Evolutionary conservation across 2,797 vertebrate species (phyloP), one percentile per base, ranked within the genome.

Genomic region (Sebastes steindachneri): DNA sequence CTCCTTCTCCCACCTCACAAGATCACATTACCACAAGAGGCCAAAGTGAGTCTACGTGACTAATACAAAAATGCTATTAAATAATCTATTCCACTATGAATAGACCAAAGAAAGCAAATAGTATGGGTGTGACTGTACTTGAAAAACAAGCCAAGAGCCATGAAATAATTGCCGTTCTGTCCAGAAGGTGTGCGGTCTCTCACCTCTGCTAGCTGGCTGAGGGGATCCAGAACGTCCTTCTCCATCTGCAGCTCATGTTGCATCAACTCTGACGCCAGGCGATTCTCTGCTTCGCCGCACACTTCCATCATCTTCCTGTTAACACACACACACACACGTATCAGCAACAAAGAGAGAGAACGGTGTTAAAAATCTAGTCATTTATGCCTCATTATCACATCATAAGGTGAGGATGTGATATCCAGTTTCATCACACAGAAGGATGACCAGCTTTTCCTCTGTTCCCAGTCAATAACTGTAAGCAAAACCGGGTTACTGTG

Each of bases 271-370:
- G 97, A 95, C 0, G 98, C 97, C 93, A 99, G 95, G 53, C 96
- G 96, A 31, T 96, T 98, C 93, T 99, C 98, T 0, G 97, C 98
- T 11, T 99, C 98, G 0, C 98, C 97, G 29, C 99, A 99, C 0
- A 97, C 96, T 83, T 97, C 97, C 94, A 99, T 97, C 96, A 99
- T 98, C 92, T 98, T 99, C 94, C 98, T 99, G 92, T 81, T 25
- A 21, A 84, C 51, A 29, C 23, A 67, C 51, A 84, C 51, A 75
- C 19, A 51, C 8, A 75, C 45, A 21, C 15, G 2, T 48, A 70
- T 25, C 45, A 54, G 7, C 26, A 70, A 70, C 17, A 66, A 6
- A 67, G 7, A 80, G 26, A 23, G 31, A 68, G 1, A 15, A 2
- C 8, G 3, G 15, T 28, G 60, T 78, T 74, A 73, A 51, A 51